These are phyloP conservation scores for Forbesichthys agassizii DNA, from an alignment of 2,113 vertebrate genomes.

Conservation along the genomic window DNA sequence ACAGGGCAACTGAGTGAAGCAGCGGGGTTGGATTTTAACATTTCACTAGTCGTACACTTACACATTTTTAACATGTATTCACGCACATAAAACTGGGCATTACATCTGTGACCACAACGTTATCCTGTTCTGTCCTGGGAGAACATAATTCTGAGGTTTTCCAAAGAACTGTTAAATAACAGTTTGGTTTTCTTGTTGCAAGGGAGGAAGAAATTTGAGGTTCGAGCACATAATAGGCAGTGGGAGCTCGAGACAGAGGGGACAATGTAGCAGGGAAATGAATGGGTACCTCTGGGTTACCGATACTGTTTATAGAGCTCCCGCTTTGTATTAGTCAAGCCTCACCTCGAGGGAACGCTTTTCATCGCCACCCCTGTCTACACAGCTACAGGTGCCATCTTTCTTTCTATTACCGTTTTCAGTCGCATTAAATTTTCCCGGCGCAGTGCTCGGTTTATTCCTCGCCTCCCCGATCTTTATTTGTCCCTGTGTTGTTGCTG, in stretches of 20 bases:
- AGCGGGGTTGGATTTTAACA: constrained; percentile 5
- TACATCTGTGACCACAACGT: too few species aligned
- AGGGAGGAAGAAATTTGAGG: constrained; percentile 38
- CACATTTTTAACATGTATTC: too few species aligned
- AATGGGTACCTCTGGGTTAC: constrained; percentile 39
- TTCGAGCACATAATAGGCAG: constrained; percentile 28
- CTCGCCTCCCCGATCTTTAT: background rate
- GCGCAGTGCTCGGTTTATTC: constrained; percentile 22
- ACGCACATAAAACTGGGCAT: too few species aligned
- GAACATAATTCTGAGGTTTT: too few species aligned
- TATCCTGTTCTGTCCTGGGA: too few species aligned
- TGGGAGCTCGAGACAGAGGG: constrained; percentile 27
- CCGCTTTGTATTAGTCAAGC: constrained; percentile 56
- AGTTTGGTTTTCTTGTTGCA: background rate
- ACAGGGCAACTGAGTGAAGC: constrained; percentile 27
- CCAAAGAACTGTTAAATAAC: background rate
- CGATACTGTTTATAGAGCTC: constrained; percentile 57
- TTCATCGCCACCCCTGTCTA: constrained; percentile 39
- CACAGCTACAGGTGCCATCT: constrained; percentile 50
- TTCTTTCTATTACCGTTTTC: constrained; percentile 56
- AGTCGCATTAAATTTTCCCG: background rate
- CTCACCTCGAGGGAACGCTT: constrained; percentile 43
- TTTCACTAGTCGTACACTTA: background rate
- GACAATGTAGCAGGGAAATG: constrained; percentile 50
- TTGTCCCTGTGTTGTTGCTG: background rate